Base-by-base conservation (phyloP, 1,140 invertebrate species). In the Drosophila cardini region DNA sequence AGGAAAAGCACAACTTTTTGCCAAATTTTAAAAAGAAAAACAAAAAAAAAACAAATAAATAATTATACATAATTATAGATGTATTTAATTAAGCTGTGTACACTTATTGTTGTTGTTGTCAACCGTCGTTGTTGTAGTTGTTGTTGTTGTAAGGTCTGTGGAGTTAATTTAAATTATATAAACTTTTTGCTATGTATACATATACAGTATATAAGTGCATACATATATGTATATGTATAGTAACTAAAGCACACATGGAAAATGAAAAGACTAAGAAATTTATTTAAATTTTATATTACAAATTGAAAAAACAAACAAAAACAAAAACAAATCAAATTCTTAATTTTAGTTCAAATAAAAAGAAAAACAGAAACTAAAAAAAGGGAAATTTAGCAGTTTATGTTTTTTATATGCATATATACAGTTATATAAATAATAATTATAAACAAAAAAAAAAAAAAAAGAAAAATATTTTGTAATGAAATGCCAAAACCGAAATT, bases 231-330 rank as follows among this genome's bases (percentile, higher is more conserved):
- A 79, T 74, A 74, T 89, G 87, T 87, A 87, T 89, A 83, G 76
- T 74, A 87, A 87, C 83, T 89, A 78, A 89, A 89, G 84, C 84
- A 89, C 84, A 89, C 84, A 85, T 90, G 84, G 84, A 89, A 89
- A 89, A 89, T 89, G 84, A 89, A 89, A 87, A 89, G 84, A 89
- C 84, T 89, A 89, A 89, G 78, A 83, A 89, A 78, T 90, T 80
- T 84, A 86, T 86, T 85, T 80, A 85, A 86, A 50, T 80, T 55
- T 72, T 78, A 60, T 76, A 76, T 79, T 82, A 63, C 40, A 65
- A 56, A 60, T 61, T 52, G 50, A 43, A 69, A 80, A 76, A 84
- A 26, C 60, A 76, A 71, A 36, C 67, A 60, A 72, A 52, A 52
- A 34, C 10, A 45, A 16, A 21, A 34, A 34, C 40, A 43, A n/a